These are phyloP conservation scores for Merops nubicus DNA, from an alignment of 2,113 vertebrate species.

Conservation along the genomic window DNA sequence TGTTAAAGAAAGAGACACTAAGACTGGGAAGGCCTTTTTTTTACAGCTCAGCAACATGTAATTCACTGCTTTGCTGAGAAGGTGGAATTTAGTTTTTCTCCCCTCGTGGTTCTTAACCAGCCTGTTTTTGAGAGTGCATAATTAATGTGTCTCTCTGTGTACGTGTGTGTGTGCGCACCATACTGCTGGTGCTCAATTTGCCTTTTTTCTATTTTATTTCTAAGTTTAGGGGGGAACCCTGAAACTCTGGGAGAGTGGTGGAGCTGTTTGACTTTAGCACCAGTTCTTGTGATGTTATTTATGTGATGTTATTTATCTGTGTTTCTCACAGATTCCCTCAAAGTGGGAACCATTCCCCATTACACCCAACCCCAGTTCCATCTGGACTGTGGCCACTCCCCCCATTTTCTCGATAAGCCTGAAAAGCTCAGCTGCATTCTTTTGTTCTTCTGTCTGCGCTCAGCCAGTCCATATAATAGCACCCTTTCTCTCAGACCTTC, in stretches of 20 bases:
- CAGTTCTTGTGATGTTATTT: background rate
- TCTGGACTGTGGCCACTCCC: background rate
- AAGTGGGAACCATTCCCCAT: background rate
- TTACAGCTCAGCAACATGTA: background rate
- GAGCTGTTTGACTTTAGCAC: background rate
- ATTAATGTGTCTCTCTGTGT: background rate
- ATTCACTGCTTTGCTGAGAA: background rate
- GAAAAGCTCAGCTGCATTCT: background rate
- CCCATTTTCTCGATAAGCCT: background rate
- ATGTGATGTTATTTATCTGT: no score
- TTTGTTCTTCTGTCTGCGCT: background rate
- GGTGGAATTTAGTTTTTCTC: background rate
- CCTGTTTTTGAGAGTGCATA: background rate
- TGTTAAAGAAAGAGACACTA: background rate
- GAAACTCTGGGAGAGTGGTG: background rate
- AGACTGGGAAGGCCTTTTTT: background rate
- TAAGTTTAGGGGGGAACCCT: background rate
- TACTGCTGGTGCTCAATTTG: background rate
- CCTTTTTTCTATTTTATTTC: background rate
- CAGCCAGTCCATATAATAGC: background rate
- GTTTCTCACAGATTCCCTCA: background rate
- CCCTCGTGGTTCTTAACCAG: background rate
- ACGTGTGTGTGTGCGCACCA: fast-evolving
- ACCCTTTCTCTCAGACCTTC: background rate
- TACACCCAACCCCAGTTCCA: background rate